Base-by-base conservation (phyloP, 2,113 vertebrate genomes). In the Scortum barcoo region DNA sequence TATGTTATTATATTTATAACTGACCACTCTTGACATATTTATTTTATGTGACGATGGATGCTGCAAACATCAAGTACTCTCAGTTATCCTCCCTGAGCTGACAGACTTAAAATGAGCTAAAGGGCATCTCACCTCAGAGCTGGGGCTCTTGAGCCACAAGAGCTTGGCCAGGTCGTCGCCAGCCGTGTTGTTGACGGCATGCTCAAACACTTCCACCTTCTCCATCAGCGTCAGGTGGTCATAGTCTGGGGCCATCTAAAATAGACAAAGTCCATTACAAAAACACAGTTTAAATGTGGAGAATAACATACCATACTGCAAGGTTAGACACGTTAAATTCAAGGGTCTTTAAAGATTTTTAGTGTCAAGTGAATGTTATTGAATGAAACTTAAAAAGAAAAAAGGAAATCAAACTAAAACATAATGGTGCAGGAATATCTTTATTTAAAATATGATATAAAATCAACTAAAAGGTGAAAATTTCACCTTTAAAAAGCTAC, bases 161-260 rank as follows among this genome's bases (percentile, higher is more conserved):
- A 99, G 95, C 76, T 99, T 99, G 90, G 98, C 97, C 79, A 99
- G 96, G 90, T 99, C 98, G 0, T 99, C 98, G 3, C 98, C 98
- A 0, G 98, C 98, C 0, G 98, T 99, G 91, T 99, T 99, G 81
- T 99, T 99, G 72, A 99, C 98, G 0, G 98, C 98, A 0, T 99
- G 98, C 73, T 99, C 98, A 72, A 99, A 99, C 84, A 99, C 98
- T 91, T 99, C 98, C 10, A 99, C 98, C 87, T 99, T 99, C 95
- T 99, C 98, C 98, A 99, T 99, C 89, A 99, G 95, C 0, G 98
- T 99, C 87, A 99, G 93, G 92, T 99, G 98, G 83, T 99, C 98
- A 3, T 99, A 99, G 95, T 99, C 98, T 0, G 98, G 98, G 60
- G 98, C 98, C 98, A 99, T 99, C 98, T 99, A 83, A 50, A 89